A percentile compares a stretch with the other conserved stretches of the same genome.
phyloP scores from a whole-genome alignment of 2,797 vertebrate species.

The Calcarius lapponicus region DNA sequence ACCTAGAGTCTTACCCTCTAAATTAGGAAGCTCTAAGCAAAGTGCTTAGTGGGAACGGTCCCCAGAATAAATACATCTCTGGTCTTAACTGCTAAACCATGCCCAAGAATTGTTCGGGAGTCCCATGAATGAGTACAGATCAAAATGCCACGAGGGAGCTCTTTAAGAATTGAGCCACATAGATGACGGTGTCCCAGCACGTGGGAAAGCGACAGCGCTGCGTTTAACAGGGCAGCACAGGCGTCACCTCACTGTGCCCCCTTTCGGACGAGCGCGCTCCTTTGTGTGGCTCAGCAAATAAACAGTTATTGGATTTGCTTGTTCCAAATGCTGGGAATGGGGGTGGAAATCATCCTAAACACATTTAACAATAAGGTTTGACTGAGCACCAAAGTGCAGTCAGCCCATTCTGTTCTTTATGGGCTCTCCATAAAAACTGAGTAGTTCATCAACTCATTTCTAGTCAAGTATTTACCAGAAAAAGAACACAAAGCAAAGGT shows the following conservation, averaged over 20 bases:
- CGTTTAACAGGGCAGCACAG: accelerated
- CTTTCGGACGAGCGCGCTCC: neutral
- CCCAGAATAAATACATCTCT: neutral
- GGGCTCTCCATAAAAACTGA: neutral
- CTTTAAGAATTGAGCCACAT: neutral
- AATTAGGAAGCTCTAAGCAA: neutral
- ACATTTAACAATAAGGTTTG: neutral
- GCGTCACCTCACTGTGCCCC: neutral
- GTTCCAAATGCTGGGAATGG: neutral
- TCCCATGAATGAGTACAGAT: accelerated
- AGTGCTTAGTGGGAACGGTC: accelerated
- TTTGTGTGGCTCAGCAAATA: neutral
- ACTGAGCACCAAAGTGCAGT: neutral
- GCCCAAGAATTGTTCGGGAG: neutral
- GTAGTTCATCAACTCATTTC: neutral
- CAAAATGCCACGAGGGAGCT: accelerated
- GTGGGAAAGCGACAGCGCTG: accelerated
- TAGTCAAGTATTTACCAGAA: constrained; percentile 24
- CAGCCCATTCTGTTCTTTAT: neutral
- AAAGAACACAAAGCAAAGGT: neutral
- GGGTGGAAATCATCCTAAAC: neutral
- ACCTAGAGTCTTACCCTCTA: neutral
- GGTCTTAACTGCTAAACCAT: neutral
- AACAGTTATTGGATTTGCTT: neutral
- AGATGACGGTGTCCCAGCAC: neutral